phyloP scores from a whole-genome alignment of 2,113 vertebrate species.

The Cryptoleucopteryx plumbea region DNA sequence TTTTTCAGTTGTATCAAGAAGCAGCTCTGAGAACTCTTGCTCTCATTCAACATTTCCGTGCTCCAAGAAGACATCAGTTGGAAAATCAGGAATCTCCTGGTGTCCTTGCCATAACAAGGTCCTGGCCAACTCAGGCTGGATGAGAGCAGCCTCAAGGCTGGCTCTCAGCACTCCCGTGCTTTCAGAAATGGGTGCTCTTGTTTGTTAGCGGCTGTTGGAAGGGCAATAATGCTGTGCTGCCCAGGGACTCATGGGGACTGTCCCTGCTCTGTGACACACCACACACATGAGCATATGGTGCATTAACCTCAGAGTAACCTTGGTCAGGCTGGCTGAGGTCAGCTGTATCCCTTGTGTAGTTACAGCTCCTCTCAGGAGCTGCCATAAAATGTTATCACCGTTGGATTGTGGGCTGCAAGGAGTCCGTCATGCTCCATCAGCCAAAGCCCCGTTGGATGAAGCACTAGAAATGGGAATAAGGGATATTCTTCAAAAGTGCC shows the following conservation, averaged over 20 bases:
- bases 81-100: not conserved
- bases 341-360: too few species aligned
- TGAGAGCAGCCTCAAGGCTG: not conserved
- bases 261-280: not conserved
- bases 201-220: not conserved
- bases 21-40: not conserved
- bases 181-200: not conserved
- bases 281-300: fast-evolving
- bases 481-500: not conserved
- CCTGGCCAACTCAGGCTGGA: not conserved
- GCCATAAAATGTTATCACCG: not conserved
- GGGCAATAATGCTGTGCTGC: not conserved
- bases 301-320: not conserved
- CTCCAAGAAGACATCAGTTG: not conserved
- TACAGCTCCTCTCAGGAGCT: not conserved
- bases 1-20: not conserved
- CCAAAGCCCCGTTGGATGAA: not conserved
- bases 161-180: not conserved
- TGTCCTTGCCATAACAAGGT: not conserved
- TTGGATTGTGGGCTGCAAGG: not conserved
- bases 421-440: not conserved
- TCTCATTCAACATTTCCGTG: not conserved
- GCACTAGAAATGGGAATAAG: not conserved
- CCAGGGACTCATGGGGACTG: not conserved
- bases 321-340: not conserved